Conservation (phyloP, 2,888 invertebrate species). For the Gnatocerus cornutus region DNA sequence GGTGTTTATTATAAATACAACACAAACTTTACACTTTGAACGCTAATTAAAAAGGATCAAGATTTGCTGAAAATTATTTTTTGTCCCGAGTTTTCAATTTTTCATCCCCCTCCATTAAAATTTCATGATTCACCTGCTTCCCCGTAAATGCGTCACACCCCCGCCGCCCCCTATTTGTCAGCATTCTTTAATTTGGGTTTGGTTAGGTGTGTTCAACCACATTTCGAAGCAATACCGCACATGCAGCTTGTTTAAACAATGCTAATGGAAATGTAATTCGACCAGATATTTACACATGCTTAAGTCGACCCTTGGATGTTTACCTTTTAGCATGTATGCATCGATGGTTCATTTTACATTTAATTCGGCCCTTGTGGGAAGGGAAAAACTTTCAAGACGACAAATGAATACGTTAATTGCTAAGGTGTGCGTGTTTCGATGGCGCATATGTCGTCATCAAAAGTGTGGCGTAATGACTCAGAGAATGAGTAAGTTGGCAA, state of each 20-base stretch:
- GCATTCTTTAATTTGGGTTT: constrained; percentile 33
- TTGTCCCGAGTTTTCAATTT: not conserved
- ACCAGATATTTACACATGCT: constrained; percentile 51
- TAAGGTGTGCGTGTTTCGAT: constrained; percentile 22
- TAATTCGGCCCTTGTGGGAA: not conserved
- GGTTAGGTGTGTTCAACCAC: constrained; percentile 26
- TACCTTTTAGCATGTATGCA: constrained; percentile 27
- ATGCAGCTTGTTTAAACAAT: constrained; percentile 49
- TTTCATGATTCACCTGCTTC: not conserved
- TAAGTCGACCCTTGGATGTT: constrained; percentile 38
- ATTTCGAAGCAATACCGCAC: not conserved
- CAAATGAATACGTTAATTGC: constrained; percentile 34
- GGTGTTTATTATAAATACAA: too few species aligned
- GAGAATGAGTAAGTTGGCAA: constrained; percentile 56
- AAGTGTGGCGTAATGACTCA: constrained; percentile 52
- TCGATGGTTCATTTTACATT: constrained; percentile 23
- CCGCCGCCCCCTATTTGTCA: constrained; percentile 20
- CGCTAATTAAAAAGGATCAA: too few species aligned
- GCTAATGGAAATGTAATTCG: constrained; percentile 54
- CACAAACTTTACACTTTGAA: too few species aligned
- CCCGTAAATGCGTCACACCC: not conserved
- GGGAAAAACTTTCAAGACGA: constrained; percentile 17
- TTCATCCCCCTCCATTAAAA: not conserved
- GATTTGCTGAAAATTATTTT: too few species aligned
- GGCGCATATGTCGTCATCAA: constrained; percentile 49